Base-by-base conservation (phyloP, 1,140 invertebrate genomes). In the Sinonovacula constricta region DNA sequence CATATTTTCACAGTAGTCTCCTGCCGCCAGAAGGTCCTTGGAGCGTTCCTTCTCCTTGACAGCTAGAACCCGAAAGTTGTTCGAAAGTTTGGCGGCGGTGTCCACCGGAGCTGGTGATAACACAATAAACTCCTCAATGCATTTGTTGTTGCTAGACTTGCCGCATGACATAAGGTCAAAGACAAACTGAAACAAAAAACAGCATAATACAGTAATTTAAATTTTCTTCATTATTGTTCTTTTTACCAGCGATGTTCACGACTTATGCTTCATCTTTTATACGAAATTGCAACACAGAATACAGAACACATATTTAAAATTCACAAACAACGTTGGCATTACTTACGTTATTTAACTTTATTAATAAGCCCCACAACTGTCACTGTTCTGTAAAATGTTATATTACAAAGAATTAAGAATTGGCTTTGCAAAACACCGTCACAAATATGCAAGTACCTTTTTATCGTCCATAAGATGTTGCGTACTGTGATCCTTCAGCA, bases 151-250 rank as follows among this genome's bases (percentile, higher is more conserved):
- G 91, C 97, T 95, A 84, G 97, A 96, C 91, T 99, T 99, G 12
- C 98, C 98, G 90, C 97, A 98, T 4, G 99, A 95, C 97, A 99
- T 99, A 86, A 99, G 92, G 90, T 99, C 99, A 91, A 98, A 99
- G 30, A 99, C 96, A 90, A 99, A 99, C 94, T 96, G 89, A 67
- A 93, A 90, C 81, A 81, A 63, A 78, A 83, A 82, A 71, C 22
- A 68, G 79, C 70, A 57, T 45, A 51, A 30, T 33, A n/a, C n/a
- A n/a, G n/a, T n/a, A n/a, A n/a, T n/a, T n/a, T n/a, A n/a, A n/a
- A n/a, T n/a, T n/a, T n/a, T n/a, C n/a, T n/a, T n/a, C n/a, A n/a
- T n/a, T n/a, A n/a, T n/a, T n/a, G n/a, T n/a, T n/a, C n/a, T n/a
- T n/a, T n/a, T n/a, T n/a, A n/a, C n/a, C n/a, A n/a, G n/a, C n/a